Conservation (phyloP, 2,113 vertebrate genomes). For the Melanerpes aurifrons region DNA sequence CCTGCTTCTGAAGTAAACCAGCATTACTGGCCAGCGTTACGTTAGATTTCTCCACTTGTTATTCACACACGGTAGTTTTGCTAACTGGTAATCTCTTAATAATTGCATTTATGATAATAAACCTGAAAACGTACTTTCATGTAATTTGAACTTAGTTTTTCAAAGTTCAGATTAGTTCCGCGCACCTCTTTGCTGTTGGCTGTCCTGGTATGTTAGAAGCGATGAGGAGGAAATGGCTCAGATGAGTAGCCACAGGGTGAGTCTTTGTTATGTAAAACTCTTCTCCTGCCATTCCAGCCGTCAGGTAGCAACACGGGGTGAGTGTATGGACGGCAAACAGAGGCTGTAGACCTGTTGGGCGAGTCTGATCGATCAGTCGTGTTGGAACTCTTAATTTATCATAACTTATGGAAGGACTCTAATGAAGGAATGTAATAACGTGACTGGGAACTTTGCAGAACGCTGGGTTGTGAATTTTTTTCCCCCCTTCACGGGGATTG, state of each 20-base stretch:
- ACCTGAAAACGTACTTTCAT: constrained; percentile 48
- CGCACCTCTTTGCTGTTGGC: constrained; percentile 14
- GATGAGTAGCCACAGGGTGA: not conserved
- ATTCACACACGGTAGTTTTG: constrained; percentile 71
- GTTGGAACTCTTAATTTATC: constrained; percentile 78
- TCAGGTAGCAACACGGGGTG: not conserved
- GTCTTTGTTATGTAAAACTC: constrained; percentile 9
- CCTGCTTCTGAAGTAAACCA: constrained; percentile 73
- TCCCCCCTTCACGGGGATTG: not conserved
- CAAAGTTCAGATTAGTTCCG: constrained; percentile 49
- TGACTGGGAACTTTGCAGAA: constrained; percentile 44
- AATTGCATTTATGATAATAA: constrained; percentile 69
- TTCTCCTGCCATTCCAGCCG: not conserved
- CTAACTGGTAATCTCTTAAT: constrained; percentile 74
- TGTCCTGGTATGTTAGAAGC: constrained; percentile 23
- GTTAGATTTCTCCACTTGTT: constrained; percentile 72
- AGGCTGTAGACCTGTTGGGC: constrained; percentile 55
- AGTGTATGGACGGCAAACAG: not conserved
- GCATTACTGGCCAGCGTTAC: constrained; percentile 67
- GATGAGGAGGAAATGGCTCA: constrained; percentile 32
- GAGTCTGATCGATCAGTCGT: constrained; percentile 54
- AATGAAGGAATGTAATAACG: constrained; percentile 79
- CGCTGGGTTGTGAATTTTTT: constrained; percentile 34
- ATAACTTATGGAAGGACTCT: constrained; percentile 79
- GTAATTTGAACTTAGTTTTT: constrained; percentile 60